phyloP scores from a whole-genome alignment of 2,797 vertebrate genomes.

The Knipowitschia caucasica region DNA sequence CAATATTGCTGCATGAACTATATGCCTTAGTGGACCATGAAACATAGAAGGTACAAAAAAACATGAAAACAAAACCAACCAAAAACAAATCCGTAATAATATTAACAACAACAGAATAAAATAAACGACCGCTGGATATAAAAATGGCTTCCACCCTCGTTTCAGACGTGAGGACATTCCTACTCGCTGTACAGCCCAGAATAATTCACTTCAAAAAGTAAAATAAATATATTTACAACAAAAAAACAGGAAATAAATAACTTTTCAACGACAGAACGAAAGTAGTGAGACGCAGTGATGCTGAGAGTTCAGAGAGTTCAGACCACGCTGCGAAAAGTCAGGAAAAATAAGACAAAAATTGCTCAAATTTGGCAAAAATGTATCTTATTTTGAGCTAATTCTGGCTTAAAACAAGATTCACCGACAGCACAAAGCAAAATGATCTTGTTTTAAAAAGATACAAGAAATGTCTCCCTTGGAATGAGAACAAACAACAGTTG shows the following conservation, averaged over 20 bases:
- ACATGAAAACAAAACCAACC: slow-evolving; percentile 43
- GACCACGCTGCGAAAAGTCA: no score
- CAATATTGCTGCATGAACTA: slow-evolving; percentile 67
- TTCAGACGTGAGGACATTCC: slow-evolving; percentile 90
- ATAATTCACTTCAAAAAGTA: slow-evolving; percentile 93
- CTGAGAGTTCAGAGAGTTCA: slow-evolving; percentile 41
- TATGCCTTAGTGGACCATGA: slow-evolving; percentile 57
- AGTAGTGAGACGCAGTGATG: slow-evolving; percentile 66
- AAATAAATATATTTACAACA: slow-evolving; percentile 99
- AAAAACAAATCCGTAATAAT: slow-evolving; percentile 60
- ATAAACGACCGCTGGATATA: slow-evolving; percentile 47
- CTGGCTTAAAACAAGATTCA: no score
- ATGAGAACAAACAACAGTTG: no score
- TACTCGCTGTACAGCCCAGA: slow-evolving; percentile 93
- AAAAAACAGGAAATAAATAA: slow-evolving; percentile 88
- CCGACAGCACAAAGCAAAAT: no score
- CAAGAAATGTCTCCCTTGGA: no score
- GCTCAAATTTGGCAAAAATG: no score
- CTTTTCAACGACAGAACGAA: slow-evolving; percentile 84
- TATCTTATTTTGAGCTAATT: no score
- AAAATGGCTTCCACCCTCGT: slow-evolving; percentile 79
- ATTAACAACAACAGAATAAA: slow-evolving; percentile 46
- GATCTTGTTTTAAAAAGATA: no score
- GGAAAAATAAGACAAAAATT: no score
- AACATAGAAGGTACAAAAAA: slow-evolving; percentile 54